Evolutionary conservation across 2,113 vertebrate genomes (phyloP).

Genomic region (Psittacula cyanocephala): DNA sequence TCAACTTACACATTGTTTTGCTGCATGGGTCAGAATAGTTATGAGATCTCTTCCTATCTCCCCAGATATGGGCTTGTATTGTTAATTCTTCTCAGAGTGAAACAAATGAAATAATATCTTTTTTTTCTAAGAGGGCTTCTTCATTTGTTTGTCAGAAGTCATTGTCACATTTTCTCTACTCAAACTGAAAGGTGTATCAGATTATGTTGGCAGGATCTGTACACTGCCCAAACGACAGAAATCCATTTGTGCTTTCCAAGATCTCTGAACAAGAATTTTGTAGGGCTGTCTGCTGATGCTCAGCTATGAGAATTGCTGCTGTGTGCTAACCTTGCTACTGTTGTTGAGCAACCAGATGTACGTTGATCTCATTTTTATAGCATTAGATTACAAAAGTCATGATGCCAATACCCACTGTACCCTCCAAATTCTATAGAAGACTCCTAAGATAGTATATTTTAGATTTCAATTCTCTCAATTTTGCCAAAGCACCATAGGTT

Average conservation of each 20-base stretch:
- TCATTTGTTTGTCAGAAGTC: neutral
- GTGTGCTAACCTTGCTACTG: neutral
- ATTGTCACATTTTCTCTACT: neutral
- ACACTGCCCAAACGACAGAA: neutral
- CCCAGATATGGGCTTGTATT: neutral
- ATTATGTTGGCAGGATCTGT: fast-evolving
- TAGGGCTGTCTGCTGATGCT: neutral
- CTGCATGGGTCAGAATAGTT: fast-evolving
- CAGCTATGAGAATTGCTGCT: neutral
- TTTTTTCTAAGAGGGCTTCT: neutral
- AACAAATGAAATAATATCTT: neutral
- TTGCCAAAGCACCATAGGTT: neutral
- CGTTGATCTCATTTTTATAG: neutral
- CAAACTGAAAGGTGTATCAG: neutral
- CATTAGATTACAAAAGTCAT: neutral
- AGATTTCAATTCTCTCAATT: neutral
- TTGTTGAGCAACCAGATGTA: neutral
- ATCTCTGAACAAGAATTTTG: neutral
- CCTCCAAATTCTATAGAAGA: neutral
- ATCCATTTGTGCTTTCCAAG: neutral
- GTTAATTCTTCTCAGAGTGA: neutral
- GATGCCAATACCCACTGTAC: neutral
- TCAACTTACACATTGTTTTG: neutral
- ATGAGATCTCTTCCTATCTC: neutral
- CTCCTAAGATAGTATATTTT: neutral